Percentiles rank a stretch among this genome's conserved stretches.
phyloP scores from a whole-genome alignment of 2,888 invertebrate species.

The Euclidia mi region DNA sequence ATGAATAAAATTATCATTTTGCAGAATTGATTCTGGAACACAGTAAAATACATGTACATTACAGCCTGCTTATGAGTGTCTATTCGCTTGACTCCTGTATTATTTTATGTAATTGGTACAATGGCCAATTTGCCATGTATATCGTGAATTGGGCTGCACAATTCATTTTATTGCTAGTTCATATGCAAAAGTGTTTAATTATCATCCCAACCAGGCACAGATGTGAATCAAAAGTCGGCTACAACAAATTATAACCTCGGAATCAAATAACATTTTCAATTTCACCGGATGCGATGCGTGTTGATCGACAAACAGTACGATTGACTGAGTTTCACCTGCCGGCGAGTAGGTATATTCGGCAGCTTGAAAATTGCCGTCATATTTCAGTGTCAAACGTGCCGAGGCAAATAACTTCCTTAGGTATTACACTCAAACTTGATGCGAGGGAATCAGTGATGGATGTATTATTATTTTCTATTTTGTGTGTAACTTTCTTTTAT shows the following conservation, averaged over 20 bases:
- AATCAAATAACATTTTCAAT: constrained; percentile 78
- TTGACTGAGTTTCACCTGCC: constrained; percentile 70
- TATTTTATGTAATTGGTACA: constrained; percentile 61
- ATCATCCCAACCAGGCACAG: constrained; percentile 28
- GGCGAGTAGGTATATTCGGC: constrained; percentile 68
- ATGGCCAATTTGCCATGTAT: too few species aligned
- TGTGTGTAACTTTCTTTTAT: too few species aligned
- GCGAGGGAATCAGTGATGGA: constrained; percentile 70
- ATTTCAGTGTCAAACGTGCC: constrained; percentile 79
- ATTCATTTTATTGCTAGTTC: constrained; percentile 40
- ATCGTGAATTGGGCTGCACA: constrained; percentile 48
- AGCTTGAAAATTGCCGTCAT: constrained; percentile 82
- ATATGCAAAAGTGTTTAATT: constrained; percentile 1
- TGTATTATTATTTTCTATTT: too few species aligned
- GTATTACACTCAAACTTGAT: constrained; percentile 73
- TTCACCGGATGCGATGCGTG: constrained; percentile 69
- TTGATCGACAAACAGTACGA: constrained; percentile 82
- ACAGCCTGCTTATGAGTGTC: constrained; percentile 77
- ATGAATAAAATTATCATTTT: constrained; percentile 90
- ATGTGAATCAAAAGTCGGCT: constrained; percentile 38
- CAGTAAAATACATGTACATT: constrained; percentile 82
- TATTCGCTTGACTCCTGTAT: too few species aligned
- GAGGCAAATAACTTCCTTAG: constrained; percentile 80
- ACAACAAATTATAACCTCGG: constrained; percentile 60
- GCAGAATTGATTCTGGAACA: constrained; percentile 87